phyloP scores from a whole-genome alignment of 1,140 invertebrate species.

The Zaprionus davidi region DNA sequence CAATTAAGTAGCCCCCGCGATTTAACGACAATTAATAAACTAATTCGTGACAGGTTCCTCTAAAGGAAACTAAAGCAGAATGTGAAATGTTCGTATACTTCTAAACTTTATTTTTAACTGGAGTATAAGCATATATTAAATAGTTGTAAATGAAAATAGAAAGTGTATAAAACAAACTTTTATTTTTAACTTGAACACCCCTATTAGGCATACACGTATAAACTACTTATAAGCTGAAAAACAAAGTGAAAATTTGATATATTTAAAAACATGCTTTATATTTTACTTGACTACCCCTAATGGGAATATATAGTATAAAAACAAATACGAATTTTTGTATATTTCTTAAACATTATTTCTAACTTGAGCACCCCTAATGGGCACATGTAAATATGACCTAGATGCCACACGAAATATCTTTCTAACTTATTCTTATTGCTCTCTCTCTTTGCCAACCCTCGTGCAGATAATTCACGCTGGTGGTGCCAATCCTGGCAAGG shows the following conservation, averaged over 20 bases:
- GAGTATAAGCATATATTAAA: not conserved
- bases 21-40: constrained; percentile 50
- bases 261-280: too few species aligned
- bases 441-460: constrained; percentile 24
- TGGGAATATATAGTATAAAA: too few species aligned
- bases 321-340: not conserved
- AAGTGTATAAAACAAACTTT: too few species aligned
- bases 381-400: constrained; percentile 5
- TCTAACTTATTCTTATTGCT: constrained; percentile 21
- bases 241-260: too few species aligned
- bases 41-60: constrained; percentile 23
- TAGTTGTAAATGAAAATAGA: too few species aligned
- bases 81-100: not conserved
- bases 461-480: constrained; percentile 83
- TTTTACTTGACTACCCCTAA: too few species aligned
- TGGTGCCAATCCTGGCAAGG: constrained; percentile 56
- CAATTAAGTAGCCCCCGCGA: constrained; percentile 35
- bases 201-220: too few species aligned
- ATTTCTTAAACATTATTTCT: not conserved
- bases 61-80: not conserved
- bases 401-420: constrained; percentile 13
- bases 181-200: too few species aligned
- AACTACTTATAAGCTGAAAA: too few species aligned
- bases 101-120: not conserved
- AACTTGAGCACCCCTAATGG: not conserved